Evolutionary conservation across 2,797 vertebrate genomes (phyloP).

Genomic region (Danio kyathit): DNA sequence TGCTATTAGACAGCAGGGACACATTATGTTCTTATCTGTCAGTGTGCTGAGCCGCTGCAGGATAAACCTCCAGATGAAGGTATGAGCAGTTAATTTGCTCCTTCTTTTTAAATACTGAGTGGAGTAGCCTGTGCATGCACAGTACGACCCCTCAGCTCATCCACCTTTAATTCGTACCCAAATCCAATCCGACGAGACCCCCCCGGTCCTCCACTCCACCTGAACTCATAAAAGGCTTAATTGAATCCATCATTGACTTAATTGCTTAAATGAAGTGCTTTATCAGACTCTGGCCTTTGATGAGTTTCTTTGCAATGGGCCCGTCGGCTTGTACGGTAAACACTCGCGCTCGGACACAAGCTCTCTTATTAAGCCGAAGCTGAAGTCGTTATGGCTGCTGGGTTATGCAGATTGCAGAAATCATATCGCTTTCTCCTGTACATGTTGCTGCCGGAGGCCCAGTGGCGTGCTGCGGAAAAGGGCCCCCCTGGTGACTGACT

Average conservation of each 20-base stretch:
- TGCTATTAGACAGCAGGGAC: slow-evolving; percentile 15
- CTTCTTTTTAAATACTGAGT: slow-evolving; percentile 53
- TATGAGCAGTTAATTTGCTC: slow-evolving; percentile 71
- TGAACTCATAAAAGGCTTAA: slow-evolving; percentile 74
- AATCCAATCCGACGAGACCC: slow-evolving; percentile 57
- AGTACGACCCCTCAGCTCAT: slow-evolving; percentile 40
- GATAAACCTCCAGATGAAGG: slow-evolving; percentile 67
- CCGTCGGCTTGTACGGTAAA: slow-evolving; percentile 62
- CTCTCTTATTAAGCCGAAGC: slow-evolving; percentile 4
- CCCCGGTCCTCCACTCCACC: slow-evolving; percentile 59
- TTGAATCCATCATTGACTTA: slow-evolving; percentile 77
- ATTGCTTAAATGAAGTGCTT: slow-evolving; percentile 79
- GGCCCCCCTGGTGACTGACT: slow-evolving; percentile 40
- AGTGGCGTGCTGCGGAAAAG: slow-evolving; percentile 26
- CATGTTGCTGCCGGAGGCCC: slow-evolving; percentile 4
- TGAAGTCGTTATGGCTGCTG: slow-evolving; percentile 10
- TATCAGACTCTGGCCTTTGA: slow-evolving; percentile 58
- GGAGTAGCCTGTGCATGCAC: slow-evolving; percentile 34
- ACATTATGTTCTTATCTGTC: slow-evolving; percentile 44
- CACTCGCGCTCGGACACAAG: slow-evolving; percentile 39
- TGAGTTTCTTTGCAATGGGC: slow-evolving; percentile 63
- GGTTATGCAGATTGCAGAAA: slow-evolving; percentile 33
- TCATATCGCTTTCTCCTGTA: slow-evolving; percentile 36
- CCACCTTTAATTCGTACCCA: slow-evolving; percentile 52
- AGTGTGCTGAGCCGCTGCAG: slow-evolving; percentile 69